Evolutionary conservation across 1,140 invertebrate species (phyloP).

Genomic region (Tetramorium simillimum): DNA sequence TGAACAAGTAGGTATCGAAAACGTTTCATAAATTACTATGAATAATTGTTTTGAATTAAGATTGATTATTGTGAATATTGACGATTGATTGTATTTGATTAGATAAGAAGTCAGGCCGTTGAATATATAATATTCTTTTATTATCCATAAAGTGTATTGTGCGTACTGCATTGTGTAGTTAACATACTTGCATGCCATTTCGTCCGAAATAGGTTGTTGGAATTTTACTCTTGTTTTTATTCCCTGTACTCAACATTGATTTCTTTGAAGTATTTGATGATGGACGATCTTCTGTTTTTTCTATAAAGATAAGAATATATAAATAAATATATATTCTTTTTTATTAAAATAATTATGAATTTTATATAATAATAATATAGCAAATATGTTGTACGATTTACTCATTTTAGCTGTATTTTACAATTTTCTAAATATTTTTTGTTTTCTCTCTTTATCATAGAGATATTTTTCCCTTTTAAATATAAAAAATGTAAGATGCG

Average conservation of each 20-base stretch:
- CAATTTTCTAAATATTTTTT: not conserved
- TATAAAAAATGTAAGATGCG: not conserved
- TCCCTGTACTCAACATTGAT: not conserved
- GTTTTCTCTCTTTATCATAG: not conserved
- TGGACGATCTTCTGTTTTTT: conserved; percentile 39
- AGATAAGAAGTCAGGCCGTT: not conserved
- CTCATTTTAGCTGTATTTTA: not conserved
- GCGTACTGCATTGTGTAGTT: not conserved
- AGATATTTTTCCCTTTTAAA: not conserved
- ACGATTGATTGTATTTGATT: not conserved
- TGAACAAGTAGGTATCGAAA: not conserved
- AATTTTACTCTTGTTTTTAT: conserved; percentile 50
- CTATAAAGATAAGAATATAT: not conserved
- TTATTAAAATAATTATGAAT: not conserved
- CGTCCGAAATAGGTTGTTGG: conserved; percentile 31
- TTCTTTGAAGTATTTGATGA: conserved; percentile 19
- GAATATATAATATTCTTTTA: not conserved
- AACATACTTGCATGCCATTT: conserved; percentile 51
- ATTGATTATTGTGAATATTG: conserved; percentile 9
- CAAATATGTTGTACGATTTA: not conserved
- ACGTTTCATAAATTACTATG: not conserved
- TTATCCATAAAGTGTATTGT: conserved; percentile 1
- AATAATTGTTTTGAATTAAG: conserved; percentile 11
- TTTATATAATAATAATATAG: not conserved
- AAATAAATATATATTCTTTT: not conserved